phyloP scores from a whole-genome alignment of 2,113 vertebrate species.

The Elaphurus davidianus region DNA sequence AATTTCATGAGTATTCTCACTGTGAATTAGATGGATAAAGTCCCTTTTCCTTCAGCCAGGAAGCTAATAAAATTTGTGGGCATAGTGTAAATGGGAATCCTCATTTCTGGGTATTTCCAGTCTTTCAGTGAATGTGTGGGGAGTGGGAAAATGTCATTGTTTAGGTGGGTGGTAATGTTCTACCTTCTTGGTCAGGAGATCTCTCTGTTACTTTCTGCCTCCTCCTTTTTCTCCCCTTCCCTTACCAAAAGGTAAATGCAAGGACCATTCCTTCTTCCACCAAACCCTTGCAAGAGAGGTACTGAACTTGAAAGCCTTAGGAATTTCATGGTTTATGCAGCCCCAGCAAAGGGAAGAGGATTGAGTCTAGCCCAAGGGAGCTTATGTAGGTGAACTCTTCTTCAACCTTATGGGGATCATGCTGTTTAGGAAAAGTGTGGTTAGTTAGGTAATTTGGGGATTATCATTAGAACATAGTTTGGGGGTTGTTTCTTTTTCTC shows the following conservation, averaged over 20 bases:
- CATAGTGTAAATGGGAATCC: neutral
- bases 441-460: slow-evolving; percentile 70
- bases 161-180: slow-evolving; percentile 72
- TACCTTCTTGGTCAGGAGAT: slow-evolving; percentile 78
- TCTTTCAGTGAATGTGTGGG: slow-evolving; percentile 62
- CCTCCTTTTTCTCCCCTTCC: slow-evolving; percentile 79
- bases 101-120: slow-evolving; percentile 13
- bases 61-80: slow-evolving; percentile 8
- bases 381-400: slow-evolving; percentile 78
- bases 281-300: slow-evolving; percentile 78
- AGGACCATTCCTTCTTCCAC: slow-evolving; percentile 77
- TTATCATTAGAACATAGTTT: slow-evolving; percentile 56
- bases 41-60: neutral
- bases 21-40: neutral
- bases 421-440: slow-evolving; percentile 70
- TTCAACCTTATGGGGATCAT: slow-evolving; percentile 76
- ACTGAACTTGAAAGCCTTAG: slow-evolving; percentile 79
- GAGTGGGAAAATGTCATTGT: slow-evolving; percentile 68
- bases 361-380: slow-evolving; percentile 79
- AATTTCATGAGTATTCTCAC: slow-evolving; percentile 14
- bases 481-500: slow-evolving; percentile 67
- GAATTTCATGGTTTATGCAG: slow-evolving; percentile 80
- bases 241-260: slow-evolving; percentile 79
- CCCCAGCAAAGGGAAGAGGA: slow-evolving; percentile 79
- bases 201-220: slow-evolving; percentile 78